Conservation (phyloP, 2,888 invertebrate genomes). For the Himalopsyche japonica region DNA sequence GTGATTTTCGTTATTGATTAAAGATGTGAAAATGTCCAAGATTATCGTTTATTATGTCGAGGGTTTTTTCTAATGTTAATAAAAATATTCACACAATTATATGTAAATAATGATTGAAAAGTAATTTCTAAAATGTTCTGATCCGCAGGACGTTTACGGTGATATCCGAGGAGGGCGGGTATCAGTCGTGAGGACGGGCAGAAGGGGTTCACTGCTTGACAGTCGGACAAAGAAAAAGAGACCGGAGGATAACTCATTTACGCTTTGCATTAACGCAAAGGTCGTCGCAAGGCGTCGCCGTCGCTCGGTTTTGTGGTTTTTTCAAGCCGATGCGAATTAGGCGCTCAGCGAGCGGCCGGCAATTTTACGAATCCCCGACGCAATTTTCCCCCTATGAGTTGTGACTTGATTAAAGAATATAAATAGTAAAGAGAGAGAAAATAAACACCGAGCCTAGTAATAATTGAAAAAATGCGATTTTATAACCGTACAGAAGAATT, state of each 20-base stretch:
- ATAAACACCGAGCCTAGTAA: neutral
- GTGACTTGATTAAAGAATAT: neutral
- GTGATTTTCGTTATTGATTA: no score
- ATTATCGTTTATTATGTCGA: no score
- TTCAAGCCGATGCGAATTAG: conserved; percentile 31
- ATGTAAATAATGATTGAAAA: neutral
- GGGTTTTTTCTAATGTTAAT: no score
- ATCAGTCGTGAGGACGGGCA: conserved; percentile 14
- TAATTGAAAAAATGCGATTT: neutral
- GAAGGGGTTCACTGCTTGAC: conserved; percentile 22
- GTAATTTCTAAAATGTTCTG: neutral
- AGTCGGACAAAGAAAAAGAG: conserved; percentile 40
- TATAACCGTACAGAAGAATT: no score
- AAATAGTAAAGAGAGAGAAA: neutral
- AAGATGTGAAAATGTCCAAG: no score
- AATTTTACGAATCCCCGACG: neutral
- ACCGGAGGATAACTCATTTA: conserved; percentile 41
- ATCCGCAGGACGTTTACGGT: neutral
- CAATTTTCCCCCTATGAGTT: neutral
- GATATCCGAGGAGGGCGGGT: neutral
- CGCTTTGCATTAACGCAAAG: conserved; percentile 36
- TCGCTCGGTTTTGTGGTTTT: conserved; percentile 36
- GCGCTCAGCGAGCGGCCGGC: conserved; percentile 4
- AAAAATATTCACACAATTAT: no score
- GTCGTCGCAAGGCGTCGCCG: conserved; percentile 20